Percentiles rank a stretch among this genome's conserved stretches.
These are phyloP conservation scores for Neodiprion lecontei DNA, from an alignment of 1,140 invertebrate genomes.

Conservation along the genomic window DNA sequence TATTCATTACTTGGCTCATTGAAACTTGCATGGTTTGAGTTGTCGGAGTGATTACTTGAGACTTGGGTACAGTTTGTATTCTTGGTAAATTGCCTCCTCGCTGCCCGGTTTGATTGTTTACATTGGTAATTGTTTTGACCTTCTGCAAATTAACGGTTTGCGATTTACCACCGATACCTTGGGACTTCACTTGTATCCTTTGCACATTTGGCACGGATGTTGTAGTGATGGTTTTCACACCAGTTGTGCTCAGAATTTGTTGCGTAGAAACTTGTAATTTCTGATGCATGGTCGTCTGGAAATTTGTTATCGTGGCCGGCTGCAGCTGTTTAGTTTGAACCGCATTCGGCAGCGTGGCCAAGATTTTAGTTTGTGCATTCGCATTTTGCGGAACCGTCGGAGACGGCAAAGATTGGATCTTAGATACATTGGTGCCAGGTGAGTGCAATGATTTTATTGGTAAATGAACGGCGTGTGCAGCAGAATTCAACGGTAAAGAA, in stretches of 20 bases:
- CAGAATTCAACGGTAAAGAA: constrained; percentile 8
- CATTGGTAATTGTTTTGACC: constrained; percentile 37
- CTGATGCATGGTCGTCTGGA: constrained; percentile 15
- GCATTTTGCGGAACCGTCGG: constrained; percentile 6
- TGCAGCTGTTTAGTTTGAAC: constrained; percentile 13
- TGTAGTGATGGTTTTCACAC: constrained; percentile 32
- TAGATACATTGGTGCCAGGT: constrained; percentile 18
- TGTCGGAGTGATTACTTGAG: constrained; percentile 28
- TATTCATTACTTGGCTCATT: constrained; percentile 44
- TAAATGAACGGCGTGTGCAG: constrained; percentile 26
- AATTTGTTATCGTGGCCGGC: constrained; percentile 18
- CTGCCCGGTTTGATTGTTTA: constrained; percentile 25
- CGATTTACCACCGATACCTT: constrained; percentile 26
- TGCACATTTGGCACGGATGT: constrained; percentile 39
- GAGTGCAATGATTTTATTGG: constrained; percentile 29
- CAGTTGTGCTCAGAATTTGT: constrained; percentile 27
- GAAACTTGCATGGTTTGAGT: constrained; percentile 36
- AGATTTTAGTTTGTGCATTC: not conserved
- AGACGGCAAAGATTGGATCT: constrained; percentile 20
- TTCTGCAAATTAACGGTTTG: constrained; percentile 42
- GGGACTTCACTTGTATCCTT: constrained; percentile 39
- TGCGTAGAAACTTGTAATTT: constrained; percentile 25
- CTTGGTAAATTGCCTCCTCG: constrained; percentile 30
- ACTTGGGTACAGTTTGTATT: constrained; percentile 34
- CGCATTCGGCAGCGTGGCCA: constrained; percentile 17